Percentiles rank a stretch among this genome's conserved stretches.
These are phyloP conservation scores for Catonia carolina DNA, from an alignment of 2,888 invertebrate species.

Conservation along the genomic window DNA sequence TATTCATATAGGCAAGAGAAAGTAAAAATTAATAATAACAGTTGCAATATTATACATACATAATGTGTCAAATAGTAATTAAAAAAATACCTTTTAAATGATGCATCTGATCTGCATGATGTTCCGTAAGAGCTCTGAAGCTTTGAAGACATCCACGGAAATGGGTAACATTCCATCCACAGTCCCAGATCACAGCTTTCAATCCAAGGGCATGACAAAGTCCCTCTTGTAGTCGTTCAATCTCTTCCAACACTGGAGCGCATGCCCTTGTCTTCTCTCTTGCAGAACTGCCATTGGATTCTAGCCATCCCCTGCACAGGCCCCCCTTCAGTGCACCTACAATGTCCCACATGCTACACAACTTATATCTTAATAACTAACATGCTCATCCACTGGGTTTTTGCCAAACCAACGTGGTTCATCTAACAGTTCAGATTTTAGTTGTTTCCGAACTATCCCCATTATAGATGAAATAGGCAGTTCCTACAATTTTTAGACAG, in stretches of 20 bases:
- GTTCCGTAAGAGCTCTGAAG: conserved; percentile 64
- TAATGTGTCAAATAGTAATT: not conserved
- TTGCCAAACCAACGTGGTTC: no score
- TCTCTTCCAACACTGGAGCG: conserved; percentile 65
- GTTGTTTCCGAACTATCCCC: no score
- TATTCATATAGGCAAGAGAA: no score
- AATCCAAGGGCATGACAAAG: conserved; percentile 53
- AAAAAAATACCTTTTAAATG: conserved; percentile 52
- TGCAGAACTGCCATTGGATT: conserved; percentile 61
- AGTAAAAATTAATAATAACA: no score
- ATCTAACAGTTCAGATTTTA: no score
- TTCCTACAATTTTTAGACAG: no score
- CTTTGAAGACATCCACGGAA: conserved; percentile 86
- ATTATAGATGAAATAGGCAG: no score
- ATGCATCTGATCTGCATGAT: conserved; percentile 64
- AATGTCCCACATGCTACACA: not conserved
- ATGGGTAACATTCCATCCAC: conserved; percentile 83
- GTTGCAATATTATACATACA: not conserved
- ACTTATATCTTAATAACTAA: no score
- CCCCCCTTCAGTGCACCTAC: conserved; percentile 1
- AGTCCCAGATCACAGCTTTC: conserved; percentile 64
- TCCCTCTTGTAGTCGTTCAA: conserved; percentile 54
- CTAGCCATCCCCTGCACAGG: conserved; percentile 59
- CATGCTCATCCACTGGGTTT: no score
- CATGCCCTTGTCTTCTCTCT: conserved; percentile 58